These are phyloP conservation scores for Phylloscopus whistleri DNA, from an alignment of 2,113 vertebrate genomes.

Conservation along the genomic window DNA sequence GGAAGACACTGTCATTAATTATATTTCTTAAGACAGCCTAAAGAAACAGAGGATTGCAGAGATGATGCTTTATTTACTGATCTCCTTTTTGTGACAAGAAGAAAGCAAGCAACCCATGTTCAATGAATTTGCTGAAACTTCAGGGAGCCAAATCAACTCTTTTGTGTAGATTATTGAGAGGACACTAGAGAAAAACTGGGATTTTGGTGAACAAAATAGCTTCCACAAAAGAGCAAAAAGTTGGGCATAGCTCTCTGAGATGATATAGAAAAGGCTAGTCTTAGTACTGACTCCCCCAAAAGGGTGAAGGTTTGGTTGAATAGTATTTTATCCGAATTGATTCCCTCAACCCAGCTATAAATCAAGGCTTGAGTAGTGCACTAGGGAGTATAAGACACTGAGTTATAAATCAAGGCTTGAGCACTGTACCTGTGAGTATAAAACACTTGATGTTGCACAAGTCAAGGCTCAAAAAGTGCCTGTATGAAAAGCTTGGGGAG, in stretches of 20 bases:
- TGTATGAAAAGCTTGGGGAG: slow-evolving; percentile 8
- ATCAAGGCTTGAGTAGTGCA: slow-evolving; percentile 20
- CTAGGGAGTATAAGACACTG: not conserved
- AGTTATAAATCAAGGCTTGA: slow-evolving; percentile 49
- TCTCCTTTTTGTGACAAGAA: not conserved
- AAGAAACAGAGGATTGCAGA: not conserved
- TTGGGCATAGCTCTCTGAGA: not conserved
- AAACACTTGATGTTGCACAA: slow-evolving; percentile 42
- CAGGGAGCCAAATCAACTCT: not conserved
- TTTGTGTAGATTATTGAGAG: not conserved
- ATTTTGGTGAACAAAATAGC: not conserved
- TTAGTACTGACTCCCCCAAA: not conserved
- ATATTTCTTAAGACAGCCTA: not conserved
- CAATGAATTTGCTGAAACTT: not conserved
- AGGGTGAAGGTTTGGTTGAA: slow-evolving; percentile 1
- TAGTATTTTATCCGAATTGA: slow-evolving; percentile 43
- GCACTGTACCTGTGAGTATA: slow-evolving; percentile 55
- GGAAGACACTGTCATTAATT: not conserved
- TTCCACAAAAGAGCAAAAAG: not conserved
- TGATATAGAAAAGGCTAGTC: not conserved
- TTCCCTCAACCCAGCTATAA: slow-evolving; percentile 32
- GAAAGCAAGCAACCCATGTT: not conserved
- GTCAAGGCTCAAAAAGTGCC: slow-evolving; percentile 20
- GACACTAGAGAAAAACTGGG: not conserved
- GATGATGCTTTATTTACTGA: not conserved